Evolutionary conservation across 2,113 vertebrate species (phyloP).

Genomic region (Oryzias celebensis): DNA sequence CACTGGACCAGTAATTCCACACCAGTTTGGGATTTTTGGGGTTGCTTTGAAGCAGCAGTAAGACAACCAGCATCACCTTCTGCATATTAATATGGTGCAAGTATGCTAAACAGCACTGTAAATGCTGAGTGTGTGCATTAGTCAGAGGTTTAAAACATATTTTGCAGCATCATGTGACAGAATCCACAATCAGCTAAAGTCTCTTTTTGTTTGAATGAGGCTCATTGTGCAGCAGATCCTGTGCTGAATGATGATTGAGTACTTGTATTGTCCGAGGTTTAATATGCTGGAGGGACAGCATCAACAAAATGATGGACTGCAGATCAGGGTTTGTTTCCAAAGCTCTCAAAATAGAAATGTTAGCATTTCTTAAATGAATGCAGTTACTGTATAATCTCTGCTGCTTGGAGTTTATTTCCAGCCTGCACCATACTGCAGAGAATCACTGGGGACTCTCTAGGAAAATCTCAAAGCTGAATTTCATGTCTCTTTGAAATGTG

Average conservation of each 20-base stretch:
- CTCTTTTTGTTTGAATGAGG: conserved; percentile 31
- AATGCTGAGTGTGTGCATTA: too few relatives aligned
- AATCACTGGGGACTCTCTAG: conserved; percentile 13
- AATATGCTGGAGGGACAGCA: conserved; percentile 12
- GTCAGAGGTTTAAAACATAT: background rate
- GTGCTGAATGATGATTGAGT: conserved; percentile 12
- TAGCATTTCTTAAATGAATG: background rate
- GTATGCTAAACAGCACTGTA: too few relatives aligned
- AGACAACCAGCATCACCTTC: too few relatives aligned
- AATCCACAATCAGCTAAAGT: conserved; percentile 43
- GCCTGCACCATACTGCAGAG: background rate
- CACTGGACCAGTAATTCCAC: too few relatives aligned
- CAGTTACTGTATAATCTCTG: conserved; percentile 1
- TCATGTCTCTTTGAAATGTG: conserved; percentile 11
- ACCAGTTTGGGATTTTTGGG: too few relatives aligned
- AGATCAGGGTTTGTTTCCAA: background rate
- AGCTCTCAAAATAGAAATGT: conserved; percentile 11
- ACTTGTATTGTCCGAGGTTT: conserved; percentile 26
- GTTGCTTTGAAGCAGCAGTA: too few relatives aligned
- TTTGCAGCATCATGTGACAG: background rate
- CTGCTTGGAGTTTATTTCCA: conserved; percentile 15
- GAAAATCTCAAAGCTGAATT: conserved; percentile 3
- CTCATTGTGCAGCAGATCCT: conserved; percentile 24
- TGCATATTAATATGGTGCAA: too few relatives aligned
- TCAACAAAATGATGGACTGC: conserved; percentile 18